Percentiles rank a stretch among this genome's conserved stretches.
Evolutionary conservation across 2,888 invertebrate genomes (phyloP).

Genomic region (Callimorpha dominula): DNA sequence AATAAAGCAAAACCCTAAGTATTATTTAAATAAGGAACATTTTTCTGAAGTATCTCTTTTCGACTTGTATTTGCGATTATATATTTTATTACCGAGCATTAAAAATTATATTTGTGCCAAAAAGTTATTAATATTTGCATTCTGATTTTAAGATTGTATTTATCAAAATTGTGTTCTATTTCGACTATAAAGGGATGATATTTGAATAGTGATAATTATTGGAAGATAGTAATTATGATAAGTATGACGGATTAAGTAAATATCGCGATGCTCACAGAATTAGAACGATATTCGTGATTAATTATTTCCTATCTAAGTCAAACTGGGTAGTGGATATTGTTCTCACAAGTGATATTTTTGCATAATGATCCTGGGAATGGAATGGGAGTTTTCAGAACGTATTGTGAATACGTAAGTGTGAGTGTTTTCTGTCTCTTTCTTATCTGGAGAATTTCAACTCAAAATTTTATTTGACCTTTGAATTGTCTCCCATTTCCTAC

Average conservation of each 20-base stretch:
- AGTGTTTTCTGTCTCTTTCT: not conserved
- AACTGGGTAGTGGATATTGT: slow-evolving; percentile 58
- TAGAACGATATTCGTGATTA: slow-evolving; percentile 66
- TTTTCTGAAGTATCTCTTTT: slow-evolving; percentile 29
- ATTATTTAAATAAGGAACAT: slow-evolving; percentile 22
- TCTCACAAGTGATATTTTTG: slow-evolving; percentile 57
- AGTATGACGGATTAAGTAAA: slow-evolving; percentile 75
- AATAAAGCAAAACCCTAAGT: slow-evolving; percentile 32
- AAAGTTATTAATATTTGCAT: not conserved
- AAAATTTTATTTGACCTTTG: too few species aligned
- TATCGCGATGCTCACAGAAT: slow-evolving; percentile 52
- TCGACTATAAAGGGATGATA: slow-evolving; percentile 5
- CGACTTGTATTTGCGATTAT: slow-evolving; percentile 26
- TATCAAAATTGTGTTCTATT: slow-evolving; percentile 9
- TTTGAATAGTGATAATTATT: slow-evolving; percentile 18
- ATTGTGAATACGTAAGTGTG: not conserved
- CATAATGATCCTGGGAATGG: slow-evolving; percentile 62
- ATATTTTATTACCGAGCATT: slow-evolving; percentile 23
- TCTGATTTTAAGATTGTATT: not conserved
- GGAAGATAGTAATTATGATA: slow-evolving; percentile 50
- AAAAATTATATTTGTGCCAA: slow-evolving; percentile 14
- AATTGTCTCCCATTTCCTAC: too few species aligned
- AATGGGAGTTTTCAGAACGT: slow-evolving; percentile 4
- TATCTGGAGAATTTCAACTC: not conserved
- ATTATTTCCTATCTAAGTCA: slow-evolving; percentile 67